A percentile compares a stretch with the other conserved stretches of the same genome.
Conservation (phyloP, 1,140 invertebrate species). For the Polypedilum vanderplanki region DNA sequence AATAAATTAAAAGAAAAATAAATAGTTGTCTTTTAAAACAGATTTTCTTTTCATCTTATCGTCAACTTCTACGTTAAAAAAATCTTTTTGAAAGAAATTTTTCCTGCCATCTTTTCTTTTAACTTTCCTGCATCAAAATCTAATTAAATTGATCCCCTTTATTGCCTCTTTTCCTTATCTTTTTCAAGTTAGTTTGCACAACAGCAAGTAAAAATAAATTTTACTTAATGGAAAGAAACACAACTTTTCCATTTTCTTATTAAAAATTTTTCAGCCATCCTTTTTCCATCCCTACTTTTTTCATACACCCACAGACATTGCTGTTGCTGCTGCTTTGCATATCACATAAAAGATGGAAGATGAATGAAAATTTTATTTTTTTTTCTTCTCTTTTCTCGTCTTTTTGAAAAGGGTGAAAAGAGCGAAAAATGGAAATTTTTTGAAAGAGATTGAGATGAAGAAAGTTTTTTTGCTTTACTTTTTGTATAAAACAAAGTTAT, state of each 20-base stretch:
- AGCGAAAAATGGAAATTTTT: no score
- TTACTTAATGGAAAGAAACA: background rate
- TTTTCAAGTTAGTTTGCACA: background rate
- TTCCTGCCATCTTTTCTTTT: background rate
- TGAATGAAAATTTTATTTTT: no score
- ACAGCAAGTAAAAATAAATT: background rate
- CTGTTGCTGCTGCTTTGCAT: no score
- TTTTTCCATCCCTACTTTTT: background rate
- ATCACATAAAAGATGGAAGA: no score
- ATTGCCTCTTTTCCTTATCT: background rate
- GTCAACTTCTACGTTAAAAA: background rate
- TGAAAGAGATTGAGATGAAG: no score
- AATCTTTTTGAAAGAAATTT: background rate
- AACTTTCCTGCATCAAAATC: background rate
- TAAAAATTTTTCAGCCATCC: background rate
- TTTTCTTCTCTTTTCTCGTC: no score
- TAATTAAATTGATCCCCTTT: conserved; percentile 7
- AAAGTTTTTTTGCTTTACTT: no score
- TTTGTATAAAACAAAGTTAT: no score
- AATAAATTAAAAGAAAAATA: no score
- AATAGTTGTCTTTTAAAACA: no score
- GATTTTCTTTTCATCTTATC: no score
- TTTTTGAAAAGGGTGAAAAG: no score
- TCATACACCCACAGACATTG: background rate
- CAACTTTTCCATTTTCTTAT: conserved; percentile 3